phyloP scores from a whole-genome alignment of 2,113 vertebrate species.

The Danionella cerebrum region DNA sequence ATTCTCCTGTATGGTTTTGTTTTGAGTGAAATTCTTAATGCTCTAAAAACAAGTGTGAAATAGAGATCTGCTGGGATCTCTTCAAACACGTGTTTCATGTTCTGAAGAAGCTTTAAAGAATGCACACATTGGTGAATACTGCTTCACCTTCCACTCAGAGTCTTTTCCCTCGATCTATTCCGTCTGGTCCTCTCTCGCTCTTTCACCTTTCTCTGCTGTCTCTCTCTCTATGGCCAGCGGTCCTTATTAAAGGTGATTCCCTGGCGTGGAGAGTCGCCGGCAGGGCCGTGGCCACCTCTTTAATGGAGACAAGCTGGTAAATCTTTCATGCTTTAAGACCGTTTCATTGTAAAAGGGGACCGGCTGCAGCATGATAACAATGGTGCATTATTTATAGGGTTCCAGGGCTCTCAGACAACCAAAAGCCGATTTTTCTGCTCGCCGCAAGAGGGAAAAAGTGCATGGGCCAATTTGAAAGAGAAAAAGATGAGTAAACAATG shows the following conservation, averaged over 20 bases:
- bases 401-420: constrained; percentile 37
- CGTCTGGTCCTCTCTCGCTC: background rate
- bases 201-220: background rate
- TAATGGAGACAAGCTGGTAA: constrained; percentile 51
- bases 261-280: constrained; percentile 22
- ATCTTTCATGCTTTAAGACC: constrained; percentile 56
- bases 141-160: background rate
- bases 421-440: background rate
- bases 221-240: background rate
- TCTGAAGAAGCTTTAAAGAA: background rate
- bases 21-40: background rate
- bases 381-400: constrained; percentile 39
- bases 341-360: constrained; percentile 55
- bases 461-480: background rate
- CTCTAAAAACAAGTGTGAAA: constrained; percentile 1
- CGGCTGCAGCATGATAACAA: constrained; percentile 35
- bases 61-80: background rate
- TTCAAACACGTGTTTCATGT: background rate
- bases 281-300: constrained; percentile 19
- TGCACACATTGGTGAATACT: constrained; percentile 12
- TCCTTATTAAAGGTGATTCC: constrained; percentile 30
- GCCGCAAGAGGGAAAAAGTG: constrained; percentile 12
- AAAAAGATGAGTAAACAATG: background rate
- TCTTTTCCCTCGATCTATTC: background rate
- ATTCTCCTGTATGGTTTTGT: background rate